phyloP scores from a whole-genome alignment of 2,888 invertebrate genomes.

The Gymnoscelis rufifasciata region DNA sequence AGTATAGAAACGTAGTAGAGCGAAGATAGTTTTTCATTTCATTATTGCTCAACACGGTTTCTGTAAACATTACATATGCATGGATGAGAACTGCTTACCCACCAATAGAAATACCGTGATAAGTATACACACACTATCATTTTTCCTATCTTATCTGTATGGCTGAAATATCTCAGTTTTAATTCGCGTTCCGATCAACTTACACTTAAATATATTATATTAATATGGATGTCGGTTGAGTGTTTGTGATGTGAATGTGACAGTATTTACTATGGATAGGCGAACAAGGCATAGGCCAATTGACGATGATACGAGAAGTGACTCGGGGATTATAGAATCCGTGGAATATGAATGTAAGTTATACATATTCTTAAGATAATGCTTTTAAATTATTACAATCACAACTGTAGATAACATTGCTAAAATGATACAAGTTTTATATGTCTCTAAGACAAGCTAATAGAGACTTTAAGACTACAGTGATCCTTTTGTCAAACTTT shows the following conservation, averaged over 20 bases:
- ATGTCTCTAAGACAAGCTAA: too few relatives aligned
- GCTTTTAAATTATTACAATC: not conserved
- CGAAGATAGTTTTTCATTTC: too few relatives aligned
- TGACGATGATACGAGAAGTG: conserved; percentile 68
- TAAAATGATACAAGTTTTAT: too few relatives aligned
- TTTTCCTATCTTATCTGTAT: conserved; percentile 62
- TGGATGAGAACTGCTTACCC: conserved; percentile 32
- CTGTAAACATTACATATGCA: not conserved
- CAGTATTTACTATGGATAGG: conserved; percentile 52
- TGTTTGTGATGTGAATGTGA: conserved; percentile 32
- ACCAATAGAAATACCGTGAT: conserved; percentile 55
- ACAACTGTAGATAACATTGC: too few relatives aligned
- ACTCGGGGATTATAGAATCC: conserved; percentile 56
- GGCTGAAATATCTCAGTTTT: conserved; percentile 66
- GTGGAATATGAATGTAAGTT: conserved; percentile 52
- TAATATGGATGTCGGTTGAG: conserved; percentile 32
- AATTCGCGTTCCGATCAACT: conserved; percentile 51
- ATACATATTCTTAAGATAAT: not conserved
- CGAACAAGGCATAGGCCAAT: conserved; percentile 59
- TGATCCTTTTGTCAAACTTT: too few relatives aligned
- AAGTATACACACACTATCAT: conserved; percentile 55
- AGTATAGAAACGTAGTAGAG: too few relatives aligned
- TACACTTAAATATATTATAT: conserved; percentile 41
- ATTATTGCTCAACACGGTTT: not conserved
- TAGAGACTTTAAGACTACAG: too few relatives aligned